Evolutionary conservation across 2,888 invertebrate species (phyloP), one percentile per base, ranked within the genome.

Genomic region (Hipparchia semele): DNA sequence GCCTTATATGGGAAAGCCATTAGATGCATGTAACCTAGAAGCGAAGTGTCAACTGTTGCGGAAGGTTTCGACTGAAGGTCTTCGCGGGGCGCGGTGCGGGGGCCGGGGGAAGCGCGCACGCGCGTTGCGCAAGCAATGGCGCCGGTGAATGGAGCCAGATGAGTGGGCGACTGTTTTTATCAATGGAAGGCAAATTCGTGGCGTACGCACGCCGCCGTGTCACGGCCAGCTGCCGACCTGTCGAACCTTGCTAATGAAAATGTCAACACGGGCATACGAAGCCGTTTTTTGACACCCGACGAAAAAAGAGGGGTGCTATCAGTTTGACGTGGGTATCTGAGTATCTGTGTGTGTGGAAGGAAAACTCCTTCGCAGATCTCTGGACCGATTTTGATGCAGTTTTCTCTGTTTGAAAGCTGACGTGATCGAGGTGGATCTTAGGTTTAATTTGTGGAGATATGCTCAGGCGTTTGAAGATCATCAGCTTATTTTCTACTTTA

Each of bases 171-270:
- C 79, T 81, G 87, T 92, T 91, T 92, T 93, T 92, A 94, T 94
- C 91, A 93, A 94, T 94, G 94, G 90, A 92, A 91, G 86, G 90
- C 90, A 84, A 91, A 91, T 88, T 90, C 83, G 89, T 87, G 89
- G 87, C 88, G 90, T 91, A 92, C 92, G 90, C 90, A 87, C 89
- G 85, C 77, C 73, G 46, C 80, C 84, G 86, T 90, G 92, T 93
- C 93, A 92, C 85, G 93, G 93, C 87, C 91, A 82, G 76, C 81
- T 80, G 80, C 80, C 80, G 75, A 77, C 77, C 74, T 76, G 81
- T 72, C 82, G 82, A 81, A 85, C 84, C 87, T 87, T 84, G 88
- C 87, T 91, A 91, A 91, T 88, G 81, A 82, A 82, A 89, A 88
- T 90, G 89, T 90, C 89, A 91, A 90, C 86, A 86, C 74, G 73